These are phyloP conservation scores for Hippocampus abdominalis DNA, from an alignment of 2,113 vertebrate genomes.

Conservation along the genomic window DNA sequence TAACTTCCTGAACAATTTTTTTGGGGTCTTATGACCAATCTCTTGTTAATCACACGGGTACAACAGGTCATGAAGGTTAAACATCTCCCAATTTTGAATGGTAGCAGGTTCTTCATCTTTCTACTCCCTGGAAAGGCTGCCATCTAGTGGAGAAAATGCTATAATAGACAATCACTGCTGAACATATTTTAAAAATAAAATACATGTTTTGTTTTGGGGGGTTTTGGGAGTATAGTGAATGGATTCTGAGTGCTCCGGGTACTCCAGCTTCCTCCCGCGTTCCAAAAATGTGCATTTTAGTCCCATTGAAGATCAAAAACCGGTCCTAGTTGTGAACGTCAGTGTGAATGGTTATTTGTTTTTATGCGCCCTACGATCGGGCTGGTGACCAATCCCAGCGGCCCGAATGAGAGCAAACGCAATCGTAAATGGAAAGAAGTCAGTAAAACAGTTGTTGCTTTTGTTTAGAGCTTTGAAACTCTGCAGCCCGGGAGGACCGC, in stretches of 20 bases:
- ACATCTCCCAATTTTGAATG: not conserved
- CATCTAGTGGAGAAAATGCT: conserved; percentile 42
- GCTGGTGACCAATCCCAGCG: not conserved
- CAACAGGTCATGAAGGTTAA: not conserved
- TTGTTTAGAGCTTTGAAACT: conserved; percentile 80
- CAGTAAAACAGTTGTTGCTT: not conserved
- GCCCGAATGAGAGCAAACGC: not conserved
- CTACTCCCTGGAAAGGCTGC: conserved; percentile 8
- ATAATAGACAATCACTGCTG: not conserved
- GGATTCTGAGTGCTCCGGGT: too few relatives aligned
- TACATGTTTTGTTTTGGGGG: not conserved
- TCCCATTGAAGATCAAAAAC: too few relatives aligned
- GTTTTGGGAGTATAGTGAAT: too few relatives aligned
- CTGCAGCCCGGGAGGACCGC: conserved; percentile 80
- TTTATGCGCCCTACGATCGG: not conserved
- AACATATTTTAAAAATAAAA: not conserved
- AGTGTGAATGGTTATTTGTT: too few relatives aligned
- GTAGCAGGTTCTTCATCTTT: not conserved
- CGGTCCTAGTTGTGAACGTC: too few relatives aligned
- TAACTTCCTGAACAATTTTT: not conserved
- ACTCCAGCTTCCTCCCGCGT: too few relatives aligned
- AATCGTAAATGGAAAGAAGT: not conserved
- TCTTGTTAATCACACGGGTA: not conserved
- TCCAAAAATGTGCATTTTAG: too few relatives aligned
- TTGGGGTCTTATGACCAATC: too few relatives aligned